These are phyloP conservation scores for Bagarius yarrelli DNA, from an alignment of 2,113 vertebrate genomes.

Conservation along the genomic window DNA sequence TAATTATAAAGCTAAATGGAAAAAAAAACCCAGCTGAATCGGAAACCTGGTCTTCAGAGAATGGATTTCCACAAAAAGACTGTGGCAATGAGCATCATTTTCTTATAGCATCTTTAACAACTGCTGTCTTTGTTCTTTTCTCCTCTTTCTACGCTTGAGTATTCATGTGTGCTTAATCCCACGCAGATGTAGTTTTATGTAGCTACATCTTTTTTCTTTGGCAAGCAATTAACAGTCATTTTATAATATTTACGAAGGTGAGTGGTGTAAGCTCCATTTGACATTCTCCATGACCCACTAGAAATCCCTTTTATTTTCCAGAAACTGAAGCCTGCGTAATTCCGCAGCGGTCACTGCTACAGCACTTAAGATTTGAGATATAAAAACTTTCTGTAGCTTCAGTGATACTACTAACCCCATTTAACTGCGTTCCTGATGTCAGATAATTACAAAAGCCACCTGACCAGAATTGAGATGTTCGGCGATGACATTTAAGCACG, in stretches of 20 bases:
- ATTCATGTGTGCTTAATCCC: too few relatives aligned
- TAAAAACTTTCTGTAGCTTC: neutral
- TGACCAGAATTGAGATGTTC: conserved; percentile 38
- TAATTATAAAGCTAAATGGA: neutral
- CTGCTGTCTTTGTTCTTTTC: neutral
- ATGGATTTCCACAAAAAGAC: neutral
- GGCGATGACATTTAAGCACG: conserved; percentile 42
- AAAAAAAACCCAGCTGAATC: neutral
- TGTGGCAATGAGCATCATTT: neutral
- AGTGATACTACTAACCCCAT: conserved; percentile 8
- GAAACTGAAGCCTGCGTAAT: neutral
- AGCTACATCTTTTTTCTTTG: neutral
- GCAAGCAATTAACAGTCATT: conserved; percentile 16
- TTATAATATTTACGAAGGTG: neutral
- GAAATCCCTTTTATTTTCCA: neutral
- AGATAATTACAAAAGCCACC: conserved; percentile 38
- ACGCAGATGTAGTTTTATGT: neutral
- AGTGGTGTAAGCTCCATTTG: neutral
- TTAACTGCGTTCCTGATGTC: conserved; percentile 31
- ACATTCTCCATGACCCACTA: neutral
- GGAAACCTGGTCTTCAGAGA: neutral
- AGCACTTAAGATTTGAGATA: neutral
- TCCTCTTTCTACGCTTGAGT: too few relatives aligned
- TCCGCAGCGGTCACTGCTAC: neutral
- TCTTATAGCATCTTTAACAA: neutral